phyloP scores from a whole-genome alignment of 2,888 invertebrate species.

The Drosophila falleni region DNA sequence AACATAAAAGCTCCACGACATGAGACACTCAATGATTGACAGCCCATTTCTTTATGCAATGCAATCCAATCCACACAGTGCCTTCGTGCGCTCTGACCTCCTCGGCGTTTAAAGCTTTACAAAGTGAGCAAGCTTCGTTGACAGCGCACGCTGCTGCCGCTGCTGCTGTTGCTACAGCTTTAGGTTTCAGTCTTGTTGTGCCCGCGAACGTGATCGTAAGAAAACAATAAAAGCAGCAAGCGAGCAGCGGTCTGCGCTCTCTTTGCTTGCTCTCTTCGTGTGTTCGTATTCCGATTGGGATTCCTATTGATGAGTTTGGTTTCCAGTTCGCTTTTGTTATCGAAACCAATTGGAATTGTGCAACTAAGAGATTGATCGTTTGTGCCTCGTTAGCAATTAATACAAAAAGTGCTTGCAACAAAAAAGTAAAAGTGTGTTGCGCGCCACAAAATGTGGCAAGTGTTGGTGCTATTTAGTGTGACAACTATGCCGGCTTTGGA shows the following conservation, averaged over 20 bases:
- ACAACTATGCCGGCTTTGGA: slow-evolving; percentile 40
- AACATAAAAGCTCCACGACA: slow-evolving; percentile 38
- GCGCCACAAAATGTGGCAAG: slow-evolving; percentile 69
- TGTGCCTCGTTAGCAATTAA: slow-evolving; percentile 49
- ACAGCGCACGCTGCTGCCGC: slow-evolving; percentile 15
- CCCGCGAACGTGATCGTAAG: slow-evolving; percentile 63
- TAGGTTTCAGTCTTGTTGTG: slow-evolving; percentile 64
- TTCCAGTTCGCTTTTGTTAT: slow-evolving; percentile 53
- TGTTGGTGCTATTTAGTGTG: slow-evolving; percentile 10
- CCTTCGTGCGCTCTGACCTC: slow-evolving; percentile 71
- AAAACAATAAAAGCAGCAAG: slow-evolving; percentile 39
- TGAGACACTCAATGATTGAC: slow-evolving; percentile 19
- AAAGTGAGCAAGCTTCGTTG: slow-evolving; percentile 26
- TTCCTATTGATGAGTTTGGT: slow-evolving; percentile 9
- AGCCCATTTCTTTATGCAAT: slow-evolving; percentile 31
- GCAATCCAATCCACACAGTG: slow-evolving; percentile 6
- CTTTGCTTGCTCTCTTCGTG: slow-evolving; percentile 1
- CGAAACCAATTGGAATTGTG: slow-evolving; percentile 67
- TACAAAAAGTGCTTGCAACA: slow-evolving; percentile 18
- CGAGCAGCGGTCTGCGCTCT: slow-evolving; percentile 6
- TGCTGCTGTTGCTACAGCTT: slow-evolving; percentile 46
- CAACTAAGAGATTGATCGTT: slow-evolving; percentile 66
- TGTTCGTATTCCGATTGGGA: slow-evolving; percentile 26
- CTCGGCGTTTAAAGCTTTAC: slow-evolving; percentile 54
- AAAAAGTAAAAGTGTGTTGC: slow-evolving; percentile 66